Conservation (phyloP, 2,113 vertebrate species). For the Carassius carassius region DNA sequence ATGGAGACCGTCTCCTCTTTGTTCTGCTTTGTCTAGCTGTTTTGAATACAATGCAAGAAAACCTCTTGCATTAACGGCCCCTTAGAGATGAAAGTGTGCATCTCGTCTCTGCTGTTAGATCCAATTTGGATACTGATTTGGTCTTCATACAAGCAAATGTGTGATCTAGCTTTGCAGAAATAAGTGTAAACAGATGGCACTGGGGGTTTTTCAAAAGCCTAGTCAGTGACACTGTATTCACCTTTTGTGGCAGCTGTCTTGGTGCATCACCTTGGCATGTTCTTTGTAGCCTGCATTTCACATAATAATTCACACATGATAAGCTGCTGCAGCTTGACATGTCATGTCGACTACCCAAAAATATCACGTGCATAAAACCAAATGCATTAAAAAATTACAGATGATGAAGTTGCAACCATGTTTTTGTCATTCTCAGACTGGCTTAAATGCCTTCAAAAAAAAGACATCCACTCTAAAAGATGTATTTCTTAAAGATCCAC, state of each 20-base stretch:
- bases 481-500: too few species aligned
- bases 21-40: neutral
- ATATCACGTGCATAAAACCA: neutral
- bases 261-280: neutral
- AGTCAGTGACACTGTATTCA: neutral
- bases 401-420: too few species aligned
- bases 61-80: neutral
- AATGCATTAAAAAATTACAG: neutral
- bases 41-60: constrained; percentile 4
- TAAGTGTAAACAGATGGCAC: neutral
- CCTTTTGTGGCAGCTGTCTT: neutral
- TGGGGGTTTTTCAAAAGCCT: neutral
- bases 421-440: too few species aligned
- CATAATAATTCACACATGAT: neutral
- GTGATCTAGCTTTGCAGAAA: neutral
- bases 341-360: neutral
- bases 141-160: neutral
- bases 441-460: neutral
- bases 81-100: neutral
- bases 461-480: neutral
- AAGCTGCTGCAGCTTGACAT: neutral
- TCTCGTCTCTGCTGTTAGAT: neutral
- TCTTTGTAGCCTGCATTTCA: neutral
- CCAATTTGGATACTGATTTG: neutral
- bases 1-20: neutral